These are phyloP conservation scores for Opisthocomus hoazin DNA, from an alignment of 2,113 vertebrate genomes.

Conservation along the genomic window DNA sequence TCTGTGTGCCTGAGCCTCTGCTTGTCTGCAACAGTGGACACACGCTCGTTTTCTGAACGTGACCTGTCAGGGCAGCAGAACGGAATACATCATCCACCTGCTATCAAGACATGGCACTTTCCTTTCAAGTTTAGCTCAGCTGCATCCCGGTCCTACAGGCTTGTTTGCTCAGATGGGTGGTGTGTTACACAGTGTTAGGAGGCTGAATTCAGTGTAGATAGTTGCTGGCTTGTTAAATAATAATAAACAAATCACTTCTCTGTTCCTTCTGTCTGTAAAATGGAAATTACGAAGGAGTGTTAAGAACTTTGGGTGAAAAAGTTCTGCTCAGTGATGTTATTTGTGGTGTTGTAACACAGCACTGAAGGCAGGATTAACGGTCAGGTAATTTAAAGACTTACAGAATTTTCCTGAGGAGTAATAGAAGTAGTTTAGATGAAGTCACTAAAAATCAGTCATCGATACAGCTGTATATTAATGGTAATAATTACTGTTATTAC, in stretches of 20 bases:
- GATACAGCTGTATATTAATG: neutral
- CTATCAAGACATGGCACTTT: too few relatives aligned
- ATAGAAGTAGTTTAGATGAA: neutral
- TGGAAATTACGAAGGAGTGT: neutral
- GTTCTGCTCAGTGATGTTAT: neutral
- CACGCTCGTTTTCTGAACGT: accelerated
- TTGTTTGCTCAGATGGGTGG: neutral
- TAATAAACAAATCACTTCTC: neutral
- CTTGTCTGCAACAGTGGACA: neutral
- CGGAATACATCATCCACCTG: neutral
- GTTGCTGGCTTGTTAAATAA: neutral
- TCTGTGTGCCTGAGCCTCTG: neutral
- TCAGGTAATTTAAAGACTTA: neutral
- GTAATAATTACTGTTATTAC: neutral
- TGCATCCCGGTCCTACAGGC: neutral
- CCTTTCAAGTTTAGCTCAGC: neutral
- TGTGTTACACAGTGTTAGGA: neutral
- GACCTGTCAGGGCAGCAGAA: neutral
- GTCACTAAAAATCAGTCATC: neutral
- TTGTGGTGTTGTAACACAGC: neutral
- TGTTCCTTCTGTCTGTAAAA: neutral
- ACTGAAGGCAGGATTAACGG: neutral
- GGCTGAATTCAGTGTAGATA: neutral
- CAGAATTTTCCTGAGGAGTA: neutral
- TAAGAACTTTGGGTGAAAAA: neutral